These are phyloP conservation scores for Eupithecia inturbata DNA, from an alignment of 2,888 invertebrate species.

Conservation along the genomic window DNA sequence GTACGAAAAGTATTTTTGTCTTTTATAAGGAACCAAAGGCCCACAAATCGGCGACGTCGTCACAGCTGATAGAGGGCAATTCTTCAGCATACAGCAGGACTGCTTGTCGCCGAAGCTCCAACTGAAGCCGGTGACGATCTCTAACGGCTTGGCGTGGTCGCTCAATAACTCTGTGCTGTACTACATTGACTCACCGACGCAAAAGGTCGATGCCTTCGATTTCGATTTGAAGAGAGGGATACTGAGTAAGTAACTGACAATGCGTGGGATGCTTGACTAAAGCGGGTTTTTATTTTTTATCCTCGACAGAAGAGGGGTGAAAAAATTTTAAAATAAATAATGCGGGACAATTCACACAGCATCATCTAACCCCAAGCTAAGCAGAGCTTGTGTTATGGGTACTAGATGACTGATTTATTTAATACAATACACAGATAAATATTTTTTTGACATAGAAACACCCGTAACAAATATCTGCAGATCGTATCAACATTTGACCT, in stretches of 20 bases:
- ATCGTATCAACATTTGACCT: too few relatives aligned
- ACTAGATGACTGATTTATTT: too few relatives aligned
- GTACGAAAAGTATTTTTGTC: not conserved
- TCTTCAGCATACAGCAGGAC: slow-evolving; percentile 81
- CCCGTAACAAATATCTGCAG: too few relatives aligned
- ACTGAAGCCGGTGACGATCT: slow-evolving; percentile 83
- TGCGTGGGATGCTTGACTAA: not conserved
- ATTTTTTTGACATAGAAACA: too few relatives aligned
- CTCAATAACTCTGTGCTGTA: slow-evolving; percentile 87
- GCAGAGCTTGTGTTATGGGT: too few relatives aligned
- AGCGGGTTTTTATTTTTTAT: too few relatives aligned
- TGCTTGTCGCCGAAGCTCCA: slow-evolving; percentile 55
- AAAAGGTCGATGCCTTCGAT: slow-evolving; percentile 87
- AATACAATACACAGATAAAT: too few relatives aligned
- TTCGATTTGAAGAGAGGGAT: slow-evolving; percentile 78
- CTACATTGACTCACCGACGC: slow-evolving; percentile 88
- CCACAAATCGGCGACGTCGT: slow-evolving; percentile 79
- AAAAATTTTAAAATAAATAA: too few relatives aligned
- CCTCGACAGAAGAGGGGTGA: too few relatives aligned
- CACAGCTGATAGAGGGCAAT: slow-evolving; percentile 77
- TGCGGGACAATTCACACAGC: too few relatives aligned
- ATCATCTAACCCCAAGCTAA: too few relatives aligned
- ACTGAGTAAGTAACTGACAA: slow-evolving; percentile 56
- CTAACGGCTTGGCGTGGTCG: slow-evolving; percentile 91
- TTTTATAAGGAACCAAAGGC: slow-evolving; percentile 84